Evolutionary conservation across 2,113 vertebrate species (phyloP).

Genomic region (Pangasianodon hypophthalmus): DNA sequence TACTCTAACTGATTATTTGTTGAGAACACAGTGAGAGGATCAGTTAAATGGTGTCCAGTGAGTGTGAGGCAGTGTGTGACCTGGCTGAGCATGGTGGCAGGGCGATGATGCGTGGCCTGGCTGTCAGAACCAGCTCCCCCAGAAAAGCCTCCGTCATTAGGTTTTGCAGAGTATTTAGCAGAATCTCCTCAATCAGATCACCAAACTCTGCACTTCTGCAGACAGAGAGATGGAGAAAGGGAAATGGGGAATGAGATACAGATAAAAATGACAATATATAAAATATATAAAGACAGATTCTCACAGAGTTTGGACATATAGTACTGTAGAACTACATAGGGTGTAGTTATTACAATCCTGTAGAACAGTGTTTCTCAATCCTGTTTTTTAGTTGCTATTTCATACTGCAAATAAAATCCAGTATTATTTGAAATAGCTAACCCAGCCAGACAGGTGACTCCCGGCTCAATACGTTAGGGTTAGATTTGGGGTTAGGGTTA

Average conservation of each 20-base stretch:
- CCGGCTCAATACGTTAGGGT: background rate
- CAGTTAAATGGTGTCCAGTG: background rate
- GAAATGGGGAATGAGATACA: background rate
- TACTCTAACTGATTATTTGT: background rate
- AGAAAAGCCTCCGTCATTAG: conserved; percentile 85
- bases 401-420: background rate
- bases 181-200: conserved; percentile 75
- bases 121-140: conserved; percentile 84
- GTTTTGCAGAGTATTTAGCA: conserved; percentile 86
- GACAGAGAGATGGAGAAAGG: background rate
- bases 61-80: conserved; percentile 20
- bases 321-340: background rate
- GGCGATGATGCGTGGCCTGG: conserved; percentile 72
- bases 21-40: background rate
- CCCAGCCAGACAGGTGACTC: background rate
- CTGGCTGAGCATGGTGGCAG: conserved; percentile 66
- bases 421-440: background rate
- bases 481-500: background rate
- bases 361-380: background rate
- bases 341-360: background rate
- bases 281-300: background rate
- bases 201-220: conserved; percentile 71
- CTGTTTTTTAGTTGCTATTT: background rate
- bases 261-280: background rate
- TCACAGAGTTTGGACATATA: background rate